These are phyloP conservation scores for Paratrypauchen microcephalus DNA, from an alignment of 2,797 vertebrate species.

Conservation along the genomic window DNA sequence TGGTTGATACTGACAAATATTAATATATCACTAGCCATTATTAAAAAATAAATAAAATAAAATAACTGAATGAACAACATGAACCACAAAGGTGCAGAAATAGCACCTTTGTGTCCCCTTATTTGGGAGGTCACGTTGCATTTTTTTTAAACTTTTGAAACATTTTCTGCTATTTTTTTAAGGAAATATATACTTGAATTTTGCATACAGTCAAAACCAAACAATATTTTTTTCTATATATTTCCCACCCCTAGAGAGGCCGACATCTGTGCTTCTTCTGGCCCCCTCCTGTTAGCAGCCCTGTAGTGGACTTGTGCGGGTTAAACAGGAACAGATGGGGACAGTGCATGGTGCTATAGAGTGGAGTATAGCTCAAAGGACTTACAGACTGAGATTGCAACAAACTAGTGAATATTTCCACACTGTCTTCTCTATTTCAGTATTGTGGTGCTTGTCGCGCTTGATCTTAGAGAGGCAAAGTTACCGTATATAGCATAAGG, in stretches of 20 bases:
- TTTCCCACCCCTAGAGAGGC: not conserved
- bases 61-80: no score
- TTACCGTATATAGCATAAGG: not conserved
- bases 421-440: not conserved
- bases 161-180: no score
- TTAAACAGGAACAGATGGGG: constrained; percentile 1
- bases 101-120: no score
- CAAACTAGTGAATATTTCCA: constrained; percentile 1
- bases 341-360: not conserved
- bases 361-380: not conserved
- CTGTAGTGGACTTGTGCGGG: constrained; percentile 20
- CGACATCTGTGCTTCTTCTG: not conserved
- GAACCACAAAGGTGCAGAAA: no score
- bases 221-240: not conserved
- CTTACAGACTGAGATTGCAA: not conserved
- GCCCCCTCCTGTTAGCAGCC: constrained; percentile 28
- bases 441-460: not conserved
- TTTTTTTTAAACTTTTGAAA: no score
- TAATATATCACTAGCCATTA: not conserved
- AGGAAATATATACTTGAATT: not conserved
- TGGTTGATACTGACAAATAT: not conserved
- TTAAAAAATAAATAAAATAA: no score
- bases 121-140: no score
- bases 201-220: not conserved
- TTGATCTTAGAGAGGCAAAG: not conserved